phyloP scores from a whole-genome alignment of 2,797 vertebrate genomes.

The Bovichtus diacanthus region DNA sequence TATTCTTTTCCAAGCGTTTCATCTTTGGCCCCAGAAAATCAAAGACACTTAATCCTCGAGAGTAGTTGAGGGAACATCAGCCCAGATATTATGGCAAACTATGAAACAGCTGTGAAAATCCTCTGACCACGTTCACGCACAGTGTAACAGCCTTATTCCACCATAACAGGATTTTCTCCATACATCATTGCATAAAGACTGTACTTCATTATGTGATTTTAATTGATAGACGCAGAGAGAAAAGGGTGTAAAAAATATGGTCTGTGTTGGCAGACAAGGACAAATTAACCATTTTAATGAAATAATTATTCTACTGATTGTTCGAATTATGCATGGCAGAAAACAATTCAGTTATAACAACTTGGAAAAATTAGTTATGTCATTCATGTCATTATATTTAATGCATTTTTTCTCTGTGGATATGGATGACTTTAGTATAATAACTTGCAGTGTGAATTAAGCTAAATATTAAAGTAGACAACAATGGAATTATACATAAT shows the following conservation, averaged over 20 bases:
- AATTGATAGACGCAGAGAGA: slow-evolving; percentile 74
- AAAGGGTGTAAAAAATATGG: slow-evolving; percentile 54
- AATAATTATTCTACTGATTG: slow-evolving; percentile 72
- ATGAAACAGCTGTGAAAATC: slow-evolving; percentile 67
- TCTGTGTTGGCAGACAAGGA: slow-evolving; percentile 58
- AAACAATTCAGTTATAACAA: slow-evolving; percentile 68
- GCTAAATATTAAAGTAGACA: slow-evolving; percentile 11
- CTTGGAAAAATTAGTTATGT: slow-evolving; percentile 54
- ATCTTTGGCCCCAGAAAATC: slow-evolving; percentile 65
- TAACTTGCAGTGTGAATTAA: slow-evolving; percentile 3
- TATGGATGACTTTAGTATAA: slow-evolving; percentile 25
- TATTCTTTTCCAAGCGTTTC: slow-evolving; percentile 57
- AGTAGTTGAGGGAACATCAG: slow-evolving; percentile 58
- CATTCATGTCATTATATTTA: slow-evolving; percentile 50
- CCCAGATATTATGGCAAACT: slow-evolving; percentile 67
- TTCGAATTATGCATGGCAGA: slow-evolving; percentile 68
- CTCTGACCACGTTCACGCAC: slow-evolving; percentile 55
- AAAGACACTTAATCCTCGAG: slow-evolving; percentile 66
- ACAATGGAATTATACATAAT: not conserved
- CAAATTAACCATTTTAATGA: slow-evolving; percentile 79
- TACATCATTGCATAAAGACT: slow-evolving; percentile 70
- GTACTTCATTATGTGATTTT: slow-evolving; percentile 76
- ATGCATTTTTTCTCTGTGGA: slow-evolving; percentile 42
- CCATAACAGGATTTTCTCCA: slow-evolving; percentile 78
- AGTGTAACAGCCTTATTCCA: slow-evolving; percentile 72